Evolutionary conservation across 2,888 invertebrate species (phyloP).

Genomic region (Drosophila demipolita): DNA sequence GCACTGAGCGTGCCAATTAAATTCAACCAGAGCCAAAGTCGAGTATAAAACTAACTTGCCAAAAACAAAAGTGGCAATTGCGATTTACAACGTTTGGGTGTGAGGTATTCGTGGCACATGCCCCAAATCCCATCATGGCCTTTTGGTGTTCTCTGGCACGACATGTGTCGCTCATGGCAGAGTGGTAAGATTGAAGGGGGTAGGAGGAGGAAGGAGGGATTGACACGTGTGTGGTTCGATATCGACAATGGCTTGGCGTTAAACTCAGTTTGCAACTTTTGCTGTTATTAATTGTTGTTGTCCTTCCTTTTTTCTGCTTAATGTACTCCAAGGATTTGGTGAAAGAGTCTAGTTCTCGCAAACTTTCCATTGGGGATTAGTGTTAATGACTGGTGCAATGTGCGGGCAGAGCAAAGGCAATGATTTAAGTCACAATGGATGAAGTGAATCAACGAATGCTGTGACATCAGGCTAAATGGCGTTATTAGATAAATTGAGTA

Average conservation of each 20-base stretch:
- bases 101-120: background rate
- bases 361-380: constrained; percentile 55
- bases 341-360: constrained; percentile 14
- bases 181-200: background rate
- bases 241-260: constrained; percentile 45
- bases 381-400: constrained; percentile 72
- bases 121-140: constrained; percentile 56
- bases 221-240: constrained; percentile 30
- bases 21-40: constrained; percentile 20
- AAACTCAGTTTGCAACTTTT: constrained; percentile 31
- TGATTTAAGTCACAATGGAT: constrained; percentile 47
- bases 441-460: constrained; percentile 33
- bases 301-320: constrained; percentile 25
- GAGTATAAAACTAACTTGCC: constrained; percentile 29
- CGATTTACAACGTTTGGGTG: constrained; percentile 40
- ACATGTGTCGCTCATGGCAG: background rate
- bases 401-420: constrained; percentile 52
- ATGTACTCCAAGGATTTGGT: constrained; percentile 52
- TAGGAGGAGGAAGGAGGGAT: background rate
- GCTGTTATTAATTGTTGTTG: constrained; percentile 49
- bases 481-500: constrained; percentile 8
- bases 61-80: constrained; percentile 57
- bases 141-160: constrained; percentile 19
- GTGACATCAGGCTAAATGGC: constrained; percentile 24
- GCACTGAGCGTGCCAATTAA: constrained; percentile 56